Evolutionary conservation across 2,797 vertebrate species (phyloP).

Genomic region (Champsocephalus gunnari): DNA sequence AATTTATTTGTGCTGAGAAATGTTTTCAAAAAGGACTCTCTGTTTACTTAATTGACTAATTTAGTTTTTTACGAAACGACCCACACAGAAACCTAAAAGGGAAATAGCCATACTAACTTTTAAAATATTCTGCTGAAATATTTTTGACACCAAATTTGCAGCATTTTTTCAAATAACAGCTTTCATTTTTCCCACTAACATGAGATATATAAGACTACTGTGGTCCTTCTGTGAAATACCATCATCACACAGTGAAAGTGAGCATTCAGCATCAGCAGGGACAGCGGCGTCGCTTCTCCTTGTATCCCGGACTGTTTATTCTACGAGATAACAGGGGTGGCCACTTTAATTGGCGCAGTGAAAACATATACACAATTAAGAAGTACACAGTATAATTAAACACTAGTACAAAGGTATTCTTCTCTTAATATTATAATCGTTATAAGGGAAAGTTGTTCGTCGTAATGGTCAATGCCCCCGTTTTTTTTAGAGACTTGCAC

Average conservation of each 20-base stretch:
- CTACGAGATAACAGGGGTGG: conserved; percentile 42
- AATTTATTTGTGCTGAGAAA: conserved; percentile 20
- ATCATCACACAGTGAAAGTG: conserved; percentile 62
- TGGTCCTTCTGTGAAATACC: conserved; percentile 33
- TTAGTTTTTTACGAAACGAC: conserved; percentile 15
- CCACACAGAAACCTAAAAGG: neutral
- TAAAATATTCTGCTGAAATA: conserved; percentile 43
- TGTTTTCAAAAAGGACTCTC: conserved; percentile 7
- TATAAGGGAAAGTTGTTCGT: accelerated
- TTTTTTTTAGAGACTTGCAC: conserved; percentile 14
- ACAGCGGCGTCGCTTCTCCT: conserved; percentile 78
- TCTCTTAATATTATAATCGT: accelerated
- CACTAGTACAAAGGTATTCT: accelerated
- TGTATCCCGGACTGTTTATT: conserved; percentile 74
- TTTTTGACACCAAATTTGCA: neutral
- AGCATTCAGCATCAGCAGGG: conserved; percentile 78
- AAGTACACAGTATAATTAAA: accelerated
- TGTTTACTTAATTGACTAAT: conserved; percentile 9
- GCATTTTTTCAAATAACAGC: neutral
- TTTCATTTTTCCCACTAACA: neutral
- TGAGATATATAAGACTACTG: neutral
- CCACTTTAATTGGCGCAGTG: accelerated
- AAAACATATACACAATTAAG: accelerated
- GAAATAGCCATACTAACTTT: conserved; percentile 31
- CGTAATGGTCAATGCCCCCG: conserved; percentile 7